phyloP scores from a whole-genome alignment of 2,113 vertebrate species.

The Zosterops lateralis region DNA sequence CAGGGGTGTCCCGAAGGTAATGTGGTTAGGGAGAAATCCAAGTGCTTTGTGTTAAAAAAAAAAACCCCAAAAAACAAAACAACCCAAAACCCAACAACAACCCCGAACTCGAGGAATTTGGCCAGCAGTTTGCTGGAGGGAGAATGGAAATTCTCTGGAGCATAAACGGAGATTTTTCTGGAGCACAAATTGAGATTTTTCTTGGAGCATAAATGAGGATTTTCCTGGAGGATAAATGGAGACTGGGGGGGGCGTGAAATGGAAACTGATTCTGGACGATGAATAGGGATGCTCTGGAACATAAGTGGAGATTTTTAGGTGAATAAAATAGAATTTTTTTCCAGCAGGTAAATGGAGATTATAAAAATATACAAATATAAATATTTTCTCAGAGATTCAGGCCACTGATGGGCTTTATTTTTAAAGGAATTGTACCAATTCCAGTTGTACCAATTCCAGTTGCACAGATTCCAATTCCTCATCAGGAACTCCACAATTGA shows the following conservation, averaged over 20 bases:
- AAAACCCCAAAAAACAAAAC: neutral
- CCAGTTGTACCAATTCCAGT: neutral
- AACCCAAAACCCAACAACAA: neutral
- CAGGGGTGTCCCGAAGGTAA: neutral
- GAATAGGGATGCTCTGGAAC: neutral
- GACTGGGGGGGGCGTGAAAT: neutral
- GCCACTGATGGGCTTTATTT: neutral
- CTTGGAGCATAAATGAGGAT: neutral
- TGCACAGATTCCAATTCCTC: neutral
- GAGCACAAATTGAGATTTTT: neutral
- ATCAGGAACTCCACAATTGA: rapidly evolving
- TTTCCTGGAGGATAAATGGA: neutral
- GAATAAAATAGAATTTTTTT: neutral
- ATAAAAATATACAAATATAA: neutral
- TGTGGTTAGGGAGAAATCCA: rapidly evolving
- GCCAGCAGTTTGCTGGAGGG: neutral
- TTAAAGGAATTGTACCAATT: neutral
- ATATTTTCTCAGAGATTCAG: neutral
- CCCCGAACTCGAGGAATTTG: neutral
- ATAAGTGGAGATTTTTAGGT: neutral
- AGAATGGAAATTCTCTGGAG: neutral
- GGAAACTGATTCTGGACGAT: rapidly evolving
- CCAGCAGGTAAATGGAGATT: neutral
- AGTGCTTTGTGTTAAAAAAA: neutral
- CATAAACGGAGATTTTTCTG: neutral